Conservation (phyloP, 1,140 invertebrate species). For the Lepeophtheirus salmonis region DNA sequence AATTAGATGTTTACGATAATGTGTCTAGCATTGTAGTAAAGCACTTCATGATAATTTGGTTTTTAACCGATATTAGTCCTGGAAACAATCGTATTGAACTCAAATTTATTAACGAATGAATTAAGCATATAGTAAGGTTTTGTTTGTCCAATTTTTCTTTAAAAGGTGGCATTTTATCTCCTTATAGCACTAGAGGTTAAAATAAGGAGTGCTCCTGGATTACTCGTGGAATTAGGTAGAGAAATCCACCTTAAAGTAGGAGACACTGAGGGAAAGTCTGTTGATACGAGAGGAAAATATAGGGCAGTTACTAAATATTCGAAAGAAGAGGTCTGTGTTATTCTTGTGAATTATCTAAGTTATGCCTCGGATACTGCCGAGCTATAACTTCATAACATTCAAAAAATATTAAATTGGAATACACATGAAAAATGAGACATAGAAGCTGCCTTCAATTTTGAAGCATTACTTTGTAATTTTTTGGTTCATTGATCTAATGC, state of each 20-base stretch:
- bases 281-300: not conserved
- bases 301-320: not conserved
- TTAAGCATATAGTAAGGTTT: not conserved
- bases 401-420: not conserved
- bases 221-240: not conserved
- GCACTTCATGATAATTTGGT: not conserved
- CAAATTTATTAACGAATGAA: not conserved
- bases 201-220: not conserved
- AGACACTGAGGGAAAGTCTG: not conserved
- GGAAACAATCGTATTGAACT: not conserved
- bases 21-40: not conserved
- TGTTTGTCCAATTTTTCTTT: not conserved
- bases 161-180: not conserved
- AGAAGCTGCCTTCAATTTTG: not conserved
- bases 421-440: not conserved
- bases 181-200: not conserved
- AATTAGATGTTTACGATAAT: not conserved
- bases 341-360: not conserved
- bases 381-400: not conserved
- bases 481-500: not conserved
- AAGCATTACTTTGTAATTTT: not conserved
- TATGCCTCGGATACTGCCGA: not conserved
- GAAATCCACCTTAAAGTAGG: not conserved
- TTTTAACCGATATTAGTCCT: not conserved
- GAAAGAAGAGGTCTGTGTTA: not conserved